These are phyloP conservation scores for Formica selysi DNA, from an alignment of 1,140 invertebrate genomes.

Conservation along the genomic window DNA sequence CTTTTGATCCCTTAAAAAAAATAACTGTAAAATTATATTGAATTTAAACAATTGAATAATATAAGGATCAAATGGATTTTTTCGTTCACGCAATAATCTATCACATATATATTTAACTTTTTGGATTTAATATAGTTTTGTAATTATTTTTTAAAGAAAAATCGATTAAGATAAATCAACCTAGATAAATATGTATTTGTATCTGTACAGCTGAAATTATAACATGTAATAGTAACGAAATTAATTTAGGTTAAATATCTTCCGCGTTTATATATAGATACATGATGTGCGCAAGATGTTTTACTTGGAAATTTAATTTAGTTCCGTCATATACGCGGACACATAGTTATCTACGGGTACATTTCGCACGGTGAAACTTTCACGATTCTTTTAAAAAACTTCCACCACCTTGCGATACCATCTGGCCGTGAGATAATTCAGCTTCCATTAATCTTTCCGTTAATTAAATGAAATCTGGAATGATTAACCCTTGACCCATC, in stretches of 20 bases:
- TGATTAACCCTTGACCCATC: slow-evolving; percentile 43
- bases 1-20: not conserved
- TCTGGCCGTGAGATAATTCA: slow-evolving; percentile 60
- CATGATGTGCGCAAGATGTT: slow-evolving; percentile 9
- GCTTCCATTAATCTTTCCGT: slow-evolving; percentile 47
- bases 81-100: no score
- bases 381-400: slow-evolving; percentile 63
- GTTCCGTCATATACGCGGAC: slow-evolving; percentile 8
- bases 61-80: no score
- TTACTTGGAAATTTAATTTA: slow-evolving; percentile 51
- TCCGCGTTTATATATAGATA: not conserved
- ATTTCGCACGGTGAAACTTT: slow-evolving; percentile 66
- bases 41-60: not conserved
- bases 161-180: not conserved
- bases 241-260: slow-evolving; percentile 12
- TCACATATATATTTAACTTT: not conserved
- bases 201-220: not conserved
- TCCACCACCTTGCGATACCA: slow-evolving; percentile 56
- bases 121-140: not conserved
- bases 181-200: not conserved
- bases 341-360: slow-evolving; percentile 43
- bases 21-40: not conserved
- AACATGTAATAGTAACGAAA: not conserved
- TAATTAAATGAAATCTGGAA: slow-evolving; percentile 69
- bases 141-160: not conserved